Conservation (phyloP, 2,888 invertebrate genomes). For the Argyra leucocephala region DNA sequence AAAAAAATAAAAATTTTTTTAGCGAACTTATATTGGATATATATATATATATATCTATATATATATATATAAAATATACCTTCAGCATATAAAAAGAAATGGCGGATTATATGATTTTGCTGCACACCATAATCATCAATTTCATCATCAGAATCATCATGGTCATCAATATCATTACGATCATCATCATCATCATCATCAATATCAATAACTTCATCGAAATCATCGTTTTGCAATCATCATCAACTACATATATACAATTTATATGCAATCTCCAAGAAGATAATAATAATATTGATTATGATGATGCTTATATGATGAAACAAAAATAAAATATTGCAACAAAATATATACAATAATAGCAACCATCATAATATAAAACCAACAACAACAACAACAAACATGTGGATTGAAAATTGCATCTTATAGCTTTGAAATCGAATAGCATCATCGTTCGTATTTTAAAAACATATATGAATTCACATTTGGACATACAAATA, state of each 20-base stretch:
- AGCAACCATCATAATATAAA: not conserved
- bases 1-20: not conserved
- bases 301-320: not conserved
- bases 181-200: not conserved
- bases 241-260: not conserved
- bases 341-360: not conserved
- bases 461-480: too few species aligned
- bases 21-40: too few species aligned
- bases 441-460: too few species aligned
- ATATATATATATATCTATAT: too few species aligned
- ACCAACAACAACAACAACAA: too few species aligned
- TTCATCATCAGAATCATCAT: not conserved
- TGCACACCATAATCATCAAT: not conserved
- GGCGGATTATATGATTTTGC: conserved; percentile 3
- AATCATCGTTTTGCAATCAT: not conserved
- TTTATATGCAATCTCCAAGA: not conserved
- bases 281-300: not conserved
- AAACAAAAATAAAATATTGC: not conserved
- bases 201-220: not conserved
- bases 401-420: not conserved
- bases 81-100: too few species aligned
- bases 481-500: too few species aligned
- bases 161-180: not conserved
- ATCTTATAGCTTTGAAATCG: not conserved
- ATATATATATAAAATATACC: too few species aligned